These are phyloP conservation scores for Drosophila kuntzei DNA, from an alignment of 2,888 invertebrate species.

Conservation along the genomic window DNA sequence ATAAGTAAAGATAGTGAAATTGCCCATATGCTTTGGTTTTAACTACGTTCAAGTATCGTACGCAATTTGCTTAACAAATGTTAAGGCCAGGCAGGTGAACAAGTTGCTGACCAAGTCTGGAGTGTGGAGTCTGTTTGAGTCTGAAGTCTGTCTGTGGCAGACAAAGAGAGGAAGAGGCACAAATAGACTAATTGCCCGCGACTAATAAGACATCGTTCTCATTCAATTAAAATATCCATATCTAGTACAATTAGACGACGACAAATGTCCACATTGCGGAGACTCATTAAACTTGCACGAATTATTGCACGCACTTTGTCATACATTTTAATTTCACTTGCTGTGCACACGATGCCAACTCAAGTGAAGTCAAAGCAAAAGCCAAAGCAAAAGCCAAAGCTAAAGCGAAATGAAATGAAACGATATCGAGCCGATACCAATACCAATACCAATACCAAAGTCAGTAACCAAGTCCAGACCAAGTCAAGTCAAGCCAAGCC, in stretches of 20 bases:
- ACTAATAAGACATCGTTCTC: slow-evolving; percentile 82
- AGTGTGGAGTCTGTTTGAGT: slow-evolving; percentile 10
- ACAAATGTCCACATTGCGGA: slow-evolving; percentile 77
- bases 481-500: slow-evolving; percentile 30
- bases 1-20: slow-evolving; percentile 1
- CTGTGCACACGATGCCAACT: slow-evolving; percentile 41
- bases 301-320: slow-evolving; percentile 85
- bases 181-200: slow-evolving; percentile 74
- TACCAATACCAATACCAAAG: slow-evolving; percentile 34
- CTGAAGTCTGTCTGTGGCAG: slow-evolving; percentile 1
- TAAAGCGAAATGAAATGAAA: slow-evolving; percentile 33
- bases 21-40: slow-evolving; percentile 25
- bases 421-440: slow-evolving; percentile 55
- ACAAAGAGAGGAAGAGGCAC: slow-evolving; percentile 36
- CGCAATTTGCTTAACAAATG: slow-evolving; percentile 50
- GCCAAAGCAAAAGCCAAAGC: slow-evolving; percentile 7
- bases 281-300: slow-evolving; percentile 83
- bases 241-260: slow-evolving; percentile 83
- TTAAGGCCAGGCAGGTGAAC: slow-evolving; percentile 25
- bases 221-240: slow-evolving; percentile 85
- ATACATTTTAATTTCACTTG: slow-evolving; percentile 84
- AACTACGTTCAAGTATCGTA: too few relatives aligned
- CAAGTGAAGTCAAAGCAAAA: too few relatives aligned
- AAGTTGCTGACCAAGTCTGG: slow-evolving; percentile 40
- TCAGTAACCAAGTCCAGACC: slow-evolving; percentile 30